Conservation (phyloP, 2,113 vertebrate genomes). For the Lasiurus borealis region DNA sequence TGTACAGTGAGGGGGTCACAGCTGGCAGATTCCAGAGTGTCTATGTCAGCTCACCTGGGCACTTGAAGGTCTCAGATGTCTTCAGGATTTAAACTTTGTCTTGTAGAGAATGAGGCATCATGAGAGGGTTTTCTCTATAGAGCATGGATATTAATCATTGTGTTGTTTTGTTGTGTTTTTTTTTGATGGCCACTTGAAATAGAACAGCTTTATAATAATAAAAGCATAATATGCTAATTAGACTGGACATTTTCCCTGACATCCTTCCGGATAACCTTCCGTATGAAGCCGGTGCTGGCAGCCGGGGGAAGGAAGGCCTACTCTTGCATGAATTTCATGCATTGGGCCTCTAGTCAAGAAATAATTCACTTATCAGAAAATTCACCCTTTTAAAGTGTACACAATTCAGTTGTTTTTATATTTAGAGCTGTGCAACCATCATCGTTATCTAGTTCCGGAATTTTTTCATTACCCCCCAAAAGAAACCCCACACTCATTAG, state of each 20-base stretch:
- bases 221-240: too few species aligned
- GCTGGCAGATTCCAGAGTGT: neutral
- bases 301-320: too few species aligned
- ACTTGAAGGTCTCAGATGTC: neutral
- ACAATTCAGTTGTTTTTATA: neutral
- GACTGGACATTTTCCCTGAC: too few species aligned
- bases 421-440: neutral
- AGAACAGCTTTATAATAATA: neutral
- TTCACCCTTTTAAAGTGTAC: neutral
- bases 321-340: too few species aligned
- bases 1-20: too few species aligned
- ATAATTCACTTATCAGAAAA: neutral
- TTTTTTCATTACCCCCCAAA: neutral
- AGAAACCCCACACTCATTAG: neutral
- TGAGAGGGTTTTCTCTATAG: neutral
- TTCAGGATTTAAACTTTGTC: neutral
- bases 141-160: neutral
- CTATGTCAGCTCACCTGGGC: neutral
- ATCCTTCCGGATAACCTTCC: too few species aligned
- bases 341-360: neutral
- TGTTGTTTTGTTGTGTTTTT: neutral
- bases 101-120: neutral
- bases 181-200: slow-evolving; percentile 7
- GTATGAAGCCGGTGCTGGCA: too few species aligned
- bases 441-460: neutral